Percentiles rank a stretch among this genome's conserved stretches.
Conservation (phyloP, 2,113 vertebrate species). For the Myodes glareolus region DNA sequence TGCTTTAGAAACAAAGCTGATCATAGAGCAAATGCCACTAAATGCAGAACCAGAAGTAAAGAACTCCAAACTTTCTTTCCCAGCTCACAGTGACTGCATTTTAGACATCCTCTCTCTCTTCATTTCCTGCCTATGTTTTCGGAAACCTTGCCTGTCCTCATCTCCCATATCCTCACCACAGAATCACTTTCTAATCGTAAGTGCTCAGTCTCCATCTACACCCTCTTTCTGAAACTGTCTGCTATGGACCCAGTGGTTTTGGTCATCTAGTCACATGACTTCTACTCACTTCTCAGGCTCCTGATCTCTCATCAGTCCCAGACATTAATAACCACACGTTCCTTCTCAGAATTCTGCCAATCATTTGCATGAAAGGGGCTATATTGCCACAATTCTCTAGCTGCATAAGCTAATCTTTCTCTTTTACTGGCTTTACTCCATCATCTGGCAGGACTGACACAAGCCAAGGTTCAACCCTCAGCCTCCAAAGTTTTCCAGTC, state of each 20-base stretch:
- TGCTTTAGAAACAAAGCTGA: neutral
- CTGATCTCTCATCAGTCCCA: neutral
- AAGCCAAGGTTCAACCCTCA: neutral
- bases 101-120: neutral
- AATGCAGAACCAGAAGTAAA: neutral
- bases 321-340: neutral
- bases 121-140: constrained; percentile 1
- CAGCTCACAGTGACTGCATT: neutral
- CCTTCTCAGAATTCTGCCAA: neutral
- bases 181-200: neutral
- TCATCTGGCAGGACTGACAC: neutral
- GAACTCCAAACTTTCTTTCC: neutral
- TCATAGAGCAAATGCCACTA: neutral
- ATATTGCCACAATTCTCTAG: neutral
- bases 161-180: neutral
- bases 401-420: neutral
- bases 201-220: neutral
- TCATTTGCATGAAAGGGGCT: neutral
- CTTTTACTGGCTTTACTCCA: neutral
- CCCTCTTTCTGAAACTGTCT: neutral
- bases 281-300: neutral
- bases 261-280: neutral
- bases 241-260: neutral
- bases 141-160: neutral
- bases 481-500: neutral